phyloP scores from a whole-genome alignment of 2,888 invertebrate species.

The Ametastegia equiseti region DNA sequence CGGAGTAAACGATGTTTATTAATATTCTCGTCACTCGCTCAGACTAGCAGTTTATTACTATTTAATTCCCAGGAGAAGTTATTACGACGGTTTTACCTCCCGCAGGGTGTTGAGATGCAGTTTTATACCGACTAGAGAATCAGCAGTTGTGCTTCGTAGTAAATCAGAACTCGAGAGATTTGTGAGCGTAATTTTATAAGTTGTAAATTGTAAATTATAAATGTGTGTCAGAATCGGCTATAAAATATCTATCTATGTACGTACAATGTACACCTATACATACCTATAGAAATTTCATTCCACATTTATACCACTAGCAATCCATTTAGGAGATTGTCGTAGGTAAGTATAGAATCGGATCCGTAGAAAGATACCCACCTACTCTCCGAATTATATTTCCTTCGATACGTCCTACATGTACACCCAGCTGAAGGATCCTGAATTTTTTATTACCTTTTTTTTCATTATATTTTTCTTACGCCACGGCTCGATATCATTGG shows the following conservation, averaged over 20 bases:
- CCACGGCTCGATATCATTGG: background rate
- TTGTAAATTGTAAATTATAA: conserved; percentile 39
- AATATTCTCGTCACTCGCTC: conserved; percentile 38
- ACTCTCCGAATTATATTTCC: conserved; percentile 14
- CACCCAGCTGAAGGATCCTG: background rate
- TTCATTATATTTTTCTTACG: conserved; percentile 4
- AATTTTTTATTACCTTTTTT: conserved; percentile 28
- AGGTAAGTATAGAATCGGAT: background rate
- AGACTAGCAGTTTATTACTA: conserved; percentile 40
- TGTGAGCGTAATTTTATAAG: conserved; percentile 28
- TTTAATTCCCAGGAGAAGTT: conserved; percentile 41
- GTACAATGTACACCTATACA: no score
- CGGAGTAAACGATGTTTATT: conserved; percentile 19
- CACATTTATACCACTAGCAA: conserved; percentile 12
- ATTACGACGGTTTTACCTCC: conserved; percentile 11
- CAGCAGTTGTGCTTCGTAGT: conserved; percentile 38
- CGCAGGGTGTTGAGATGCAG: conserved; percentile 17
- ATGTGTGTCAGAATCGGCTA: background rate
- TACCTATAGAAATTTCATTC: conserved; percentile 1
- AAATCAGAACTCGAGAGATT: conserved; percentile 37
- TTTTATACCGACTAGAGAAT: conserved; percentile 9
- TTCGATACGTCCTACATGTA: conserved; percentile 1
- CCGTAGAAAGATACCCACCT: background rate
- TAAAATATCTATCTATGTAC: no score
- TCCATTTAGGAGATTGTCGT: conserved; percentile 24